A percentile compares a stretch with the other conserved stretches of the same genome.
These are phyloP conservation scores for Cabera pusaria DNA, from an alignment of 2,888 invertebrate genomes.

Conservation along the genomic window DNA sequence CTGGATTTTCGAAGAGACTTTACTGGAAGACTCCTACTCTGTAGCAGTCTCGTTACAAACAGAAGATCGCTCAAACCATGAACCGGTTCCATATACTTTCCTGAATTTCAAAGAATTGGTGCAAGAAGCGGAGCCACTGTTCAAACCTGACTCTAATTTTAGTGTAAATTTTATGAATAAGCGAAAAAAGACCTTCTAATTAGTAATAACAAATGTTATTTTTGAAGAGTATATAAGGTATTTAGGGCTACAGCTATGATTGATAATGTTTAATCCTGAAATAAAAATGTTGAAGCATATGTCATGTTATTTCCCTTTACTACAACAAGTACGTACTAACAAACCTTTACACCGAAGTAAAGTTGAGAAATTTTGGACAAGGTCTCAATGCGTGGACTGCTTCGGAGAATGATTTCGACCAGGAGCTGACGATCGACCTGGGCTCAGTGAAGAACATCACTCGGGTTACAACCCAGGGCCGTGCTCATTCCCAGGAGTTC, in stretches of 20 bases:
- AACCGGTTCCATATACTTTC: conserved; percentile 68
- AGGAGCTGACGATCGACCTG: conserved; percentile 95
- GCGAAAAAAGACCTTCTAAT: conserved; percentile 49
- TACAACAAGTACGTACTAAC: conserved; percentile 39
- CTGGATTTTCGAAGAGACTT: conserved; percentile 94
- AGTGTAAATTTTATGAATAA: conserved; percentile 84
- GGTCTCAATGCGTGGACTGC: conserved; percentile 97
- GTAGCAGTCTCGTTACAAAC: conserved; percentile 87
- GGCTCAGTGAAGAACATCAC: conserved; percentile 94
- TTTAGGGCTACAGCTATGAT: too few relatives aligned
- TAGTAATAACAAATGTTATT: too few relatives aligned
- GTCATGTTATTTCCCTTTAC: conserved; percentile 22
- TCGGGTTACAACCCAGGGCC: conserved; percentile 94
- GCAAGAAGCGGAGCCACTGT: conserved; percentile 66
- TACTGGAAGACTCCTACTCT: conserved; percentile 89
- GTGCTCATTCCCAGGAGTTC: conserved; percentile 94
- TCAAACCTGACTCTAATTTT: conserved; percentile 79
- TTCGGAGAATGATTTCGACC: conserved; percentile 94
- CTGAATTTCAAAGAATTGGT: conserved; percentile 85
- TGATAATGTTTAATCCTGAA: conserved; percentile 1
- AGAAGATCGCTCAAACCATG: conserved; percentile 41
- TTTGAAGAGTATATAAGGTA: too few relatives aligned
- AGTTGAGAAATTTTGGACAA: conserved; percentile 61
- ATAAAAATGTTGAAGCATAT: conserved; percentile 16
- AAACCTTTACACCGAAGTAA: conserved; percentile 31